A percentile compares a stretch with the other conserved stretches of the same genome.
Evolutionary conservation across 2,113 vertebrate genomes (phyloP).

Genomic region (Crotophaga sulcirostris): DNA sequence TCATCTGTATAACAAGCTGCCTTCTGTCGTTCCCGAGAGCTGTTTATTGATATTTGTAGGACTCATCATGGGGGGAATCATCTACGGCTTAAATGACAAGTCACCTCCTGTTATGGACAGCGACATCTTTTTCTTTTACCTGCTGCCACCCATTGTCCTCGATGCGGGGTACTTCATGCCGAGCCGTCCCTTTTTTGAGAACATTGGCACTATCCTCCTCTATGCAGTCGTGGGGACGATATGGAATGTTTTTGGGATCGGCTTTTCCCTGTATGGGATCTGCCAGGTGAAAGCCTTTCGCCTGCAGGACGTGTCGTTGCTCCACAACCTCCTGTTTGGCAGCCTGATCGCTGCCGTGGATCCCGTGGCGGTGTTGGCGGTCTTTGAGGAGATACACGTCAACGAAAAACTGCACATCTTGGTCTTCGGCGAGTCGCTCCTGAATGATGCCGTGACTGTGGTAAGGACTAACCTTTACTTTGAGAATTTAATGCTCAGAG

Average conservation of each 20-base stretch:
- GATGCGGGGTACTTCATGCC: conserved; percentile 87
- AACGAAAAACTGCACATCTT: conserved; percentile 86
- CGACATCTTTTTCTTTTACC: conserved; percentile 85
- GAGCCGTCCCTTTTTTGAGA: conserved; percentile 82
- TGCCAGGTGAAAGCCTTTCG: conserved; percentile 76
- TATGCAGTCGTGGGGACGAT: conserved; percentile 78
- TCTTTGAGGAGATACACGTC: conserved; percentile 87
- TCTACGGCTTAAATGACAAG: conserved; percentile 78
- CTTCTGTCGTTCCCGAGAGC: conserved; percentile 82
- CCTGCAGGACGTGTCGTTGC: conserved; percentile 79
- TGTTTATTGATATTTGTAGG: conserved; percentile 84
- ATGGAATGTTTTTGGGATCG: conserved; percentile 83
- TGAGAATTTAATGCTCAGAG: not conserved
- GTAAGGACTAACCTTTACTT: conserved; percentile 49
- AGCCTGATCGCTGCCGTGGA: conserved; percentile 82
- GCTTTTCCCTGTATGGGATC: conserved; percentile 80
- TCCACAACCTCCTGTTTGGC: conserved; percentile 84
- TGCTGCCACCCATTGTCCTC: conserved; percentile 83
- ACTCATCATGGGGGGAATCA: conserved; percentile 83
- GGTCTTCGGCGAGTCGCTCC: conserved; percentile 83
- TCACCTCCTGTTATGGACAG: conserved; percentile 80
- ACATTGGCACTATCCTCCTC: conserved; percentile 79
- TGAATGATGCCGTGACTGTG: conserved; percentile 83
- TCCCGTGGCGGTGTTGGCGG: conserved; percentile 79
- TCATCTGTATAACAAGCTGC: conserved; percentile 81